phyloP scores from a whole-genome alignment of 2,113 vertebrate genomes.

The Blennius ocellaris region DNA sequence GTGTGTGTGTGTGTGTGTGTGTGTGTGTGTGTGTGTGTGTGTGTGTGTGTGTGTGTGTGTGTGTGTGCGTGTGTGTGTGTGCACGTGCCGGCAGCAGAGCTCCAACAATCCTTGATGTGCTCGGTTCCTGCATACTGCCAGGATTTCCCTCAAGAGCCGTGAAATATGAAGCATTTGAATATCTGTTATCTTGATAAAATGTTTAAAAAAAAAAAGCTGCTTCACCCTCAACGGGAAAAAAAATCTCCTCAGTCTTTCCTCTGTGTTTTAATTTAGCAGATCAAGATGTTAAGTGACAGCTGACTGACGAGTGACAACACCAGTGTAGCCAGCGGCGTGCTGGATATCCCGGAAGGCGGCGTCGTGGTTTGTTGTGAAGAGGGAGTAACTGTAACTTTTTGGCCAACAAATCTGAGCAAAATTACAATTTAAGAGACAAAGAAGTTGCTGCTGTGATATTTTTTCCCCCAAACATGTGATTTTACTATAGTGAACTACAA shows the following conservation, averaged over 20 bases:
- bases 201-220: conserved; percentile 18
- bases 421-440: conserved; percentile 6
- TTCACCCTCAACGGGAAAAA: not conserved
- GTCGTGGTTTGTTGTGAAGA: conserved; percentile 35
- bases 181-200: conserved; percentile 53
- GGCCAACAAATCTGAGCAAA: conserved; percentile 17
- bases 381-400: conserved; percentile 17
- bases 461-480: too few species aligned
- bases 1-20: conserved; percentile 24
- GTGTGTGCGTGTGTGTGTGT: conserved; percentile 12
- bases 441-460: too few species aligned
- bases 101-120: conserved; percentile 56
- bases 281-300: conserved; percentile 49
- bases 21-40: conserved; percentile 16
- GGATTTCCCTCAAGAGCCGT: conserved; percentile 42
- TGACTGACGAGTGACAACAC: conserved; percentile 57
- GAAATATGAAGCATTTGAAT: conserved; percentile 50
- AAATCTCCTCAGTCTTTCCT: conserved; percentile 22
- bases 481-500: too few species aligned
- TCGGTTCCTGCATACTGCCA: conserved; percentile 56
- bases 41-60: conserved; percentile 29
- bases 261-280: conserved; percentile 40
- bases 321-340: conserved; percentile 24
- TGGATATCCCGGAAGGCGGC: conserved; percentile 38
- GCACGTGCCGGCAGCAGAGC: conserved; percentile 33